Evolutionary conservation across 2,113 vertebrate genomes (phyloP), one percentile per base, ranked within the genome.

Genomic region (Upupa epops): DNA sequence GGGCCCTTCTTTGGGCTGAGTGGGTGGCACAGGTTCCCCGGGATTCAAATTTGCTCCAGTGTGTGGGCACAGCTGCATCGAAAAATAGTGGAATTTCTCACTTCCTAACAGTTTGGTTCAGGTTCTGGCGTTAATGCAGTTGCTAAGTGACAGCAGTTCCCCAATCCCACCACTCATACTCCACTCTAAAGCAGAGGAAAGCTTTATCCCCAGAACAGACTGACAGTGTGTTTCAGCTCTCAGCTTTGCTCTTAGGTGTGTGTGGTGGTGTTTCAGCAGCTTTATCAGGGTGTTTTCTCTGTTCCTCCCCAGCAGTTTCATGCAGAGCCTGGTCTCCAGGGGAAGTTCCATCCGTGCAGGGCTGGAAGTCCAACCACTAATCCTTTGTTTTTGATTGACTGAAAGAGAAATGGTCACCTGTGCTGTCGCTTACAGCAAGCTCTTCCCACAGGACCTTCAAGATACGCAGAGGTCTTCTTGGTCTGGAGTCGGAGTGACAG

Each of bases 281-380:
- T 45, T 92, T 48, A 17, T 28, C 56, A 25, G 42, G 6, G 68
- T 4, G 2, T 28, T 55, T 42, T 71, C 49, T 77, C 55, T 83
- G 46, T 49, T 83, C 51, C 80, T 86, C 83, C 49, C 52, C 58
- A 81, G 86, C 81, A 78, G 77, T 48, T 52, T 9, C 65, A 29
- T 2, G 18, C 32, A 37, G 68, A 85, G 59, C 64, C 0, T 3
- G 16, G 28, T 93, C 84, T 19, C 46, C 84, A 63, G 2, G 0
- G 26, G 52, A 64, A 81, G 22, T 3, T 56, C 56, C 20, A 17
- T 22, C 12, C 3, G 1, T 37, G 56, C 42, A n/a, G 64, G 46
- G 56, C 71, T 51, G 90, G 51, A 66, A 51, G 31, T 34, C 46
- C 65, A 40, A 0, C 4, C 0, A 0, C 68, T 24, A 32, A 14